phyloP scores from a whole-genome alignment of 2,797 vertebrate genomes.

The Crenichthys baileyi region DNA sequence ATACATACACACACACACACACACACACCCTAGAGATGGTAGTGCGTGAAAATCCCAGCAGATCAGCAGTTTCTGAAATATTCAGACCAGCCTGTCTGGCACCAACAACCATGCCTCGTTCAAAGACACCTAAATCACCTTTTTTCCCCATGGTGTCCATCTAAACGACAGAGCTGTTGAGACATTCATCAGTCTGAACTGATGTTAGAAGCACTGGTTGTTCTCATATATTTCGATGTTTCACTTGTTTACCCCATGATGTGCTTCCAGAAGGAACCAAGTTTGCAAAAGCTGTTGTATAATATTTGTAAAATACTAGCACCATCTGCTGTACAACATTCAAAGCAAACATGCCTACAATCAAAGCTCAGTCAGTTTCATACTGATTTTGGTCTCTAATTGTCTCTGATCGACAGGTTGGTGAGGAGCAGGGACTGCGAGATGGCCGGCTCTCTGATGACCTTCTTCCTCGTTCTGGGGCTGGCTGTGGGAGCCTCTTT shows the following conservation, averaged over 20 bases:
- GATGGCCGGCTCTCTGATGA: conserved; percentile 88
- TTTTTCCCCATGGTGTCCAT: too few relatives aligned
- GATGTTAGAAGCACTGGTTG: not conserved
- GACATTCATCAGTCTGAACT: not conserved
- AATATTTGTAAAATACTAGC: not conserved
- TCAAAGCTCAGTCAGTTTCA: not conserved
- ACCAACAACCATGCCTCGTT: too few relatives aligned
- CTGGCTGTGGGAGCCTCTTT: conserved; percentile 84
- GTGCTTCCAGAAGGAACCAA: too few relatives aligned
- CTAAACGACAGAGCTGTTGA: not conserved
- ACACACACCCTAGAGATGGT: too few relatives aligned
- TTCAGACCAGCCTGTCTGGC: too few relatives aligned
- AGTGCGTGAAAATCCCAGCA: too few relatives aligned
- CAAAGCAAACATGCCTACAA: not conserved
- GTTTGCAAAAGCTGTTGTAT: too few relatives aligned
- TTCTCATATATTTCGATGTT: not conserved
- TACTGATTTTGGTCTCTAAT: not conserved
- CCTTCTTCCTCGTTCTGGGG: conserved; percentile 88
- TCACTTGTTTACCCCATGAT: not conserved
- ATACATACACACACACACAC: too few relatives aligned
- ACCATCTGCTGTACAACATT: not conserved
- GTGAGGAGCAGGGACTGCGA: conserved; percentile 66
- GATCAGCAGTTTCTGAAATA: too few relatives aligned
- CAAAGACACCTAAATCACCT: too few relatives aligned
- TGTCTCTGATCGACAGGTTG: conserved; percentile 43